phyloP scores from a whole-genome alignment of 2,797 vertebrate genomes.

The Falco berigora region DNA sequence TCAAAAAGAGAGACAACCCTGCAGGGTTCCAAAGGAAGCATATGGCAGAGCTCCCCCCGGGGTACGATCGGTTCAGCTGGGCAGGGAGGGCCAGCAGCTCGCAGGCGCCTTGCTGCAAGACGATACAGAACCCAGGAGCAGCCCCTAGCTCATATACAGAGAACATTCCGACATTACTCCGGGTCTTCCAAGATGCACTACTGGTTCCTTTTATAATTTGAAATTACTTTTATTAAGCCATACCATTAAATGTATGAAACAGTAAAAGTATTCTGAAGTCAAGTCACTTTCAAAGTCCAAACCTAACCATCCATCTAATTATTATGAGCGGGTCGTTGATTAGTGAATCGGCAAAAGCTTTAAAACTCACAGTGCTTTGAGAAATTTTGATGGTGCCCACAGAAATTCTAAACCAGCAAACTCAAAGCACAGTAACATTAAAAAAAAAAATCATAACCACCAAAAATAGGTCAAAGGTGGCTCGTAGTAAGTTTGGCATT shows the following conservation, averaged over 20 bases:
- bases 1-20: background rate
- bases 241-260: background rate
- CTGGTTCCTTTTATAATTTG: background rate
- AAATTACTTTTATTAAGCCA: background rate
- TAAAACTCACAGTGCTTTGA: background rate
- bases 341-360: background rate
- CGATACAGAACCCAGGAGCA: background rate
- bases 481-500: background rate
- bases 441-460: background rate
- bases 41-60: background rate
- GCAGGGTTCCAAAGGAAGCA: background rate
- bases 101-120: background rate
- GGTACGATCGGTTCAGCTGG: background rate
- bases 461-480: background rate
- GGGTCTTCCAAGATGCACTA: background rate
- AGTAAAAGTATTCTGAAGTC: background rate
- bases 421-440: background rate
- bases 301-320: background rate
- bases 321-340: background rate
- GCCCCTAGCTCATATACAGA: background rate
- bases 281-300: background rate
- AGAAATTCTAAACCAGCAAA: background rate
- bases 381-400: background rate
- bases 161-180: background rate
- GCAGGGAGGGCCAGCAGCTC: background rate